Percentiles rank a stretch among this genome's conserved stretches.
These are phyloP conservation scores for Polyommatus iphigenia DNA, from an alignment of 2,888 invertebrate species.

Conservation along the genomic window DNA sequence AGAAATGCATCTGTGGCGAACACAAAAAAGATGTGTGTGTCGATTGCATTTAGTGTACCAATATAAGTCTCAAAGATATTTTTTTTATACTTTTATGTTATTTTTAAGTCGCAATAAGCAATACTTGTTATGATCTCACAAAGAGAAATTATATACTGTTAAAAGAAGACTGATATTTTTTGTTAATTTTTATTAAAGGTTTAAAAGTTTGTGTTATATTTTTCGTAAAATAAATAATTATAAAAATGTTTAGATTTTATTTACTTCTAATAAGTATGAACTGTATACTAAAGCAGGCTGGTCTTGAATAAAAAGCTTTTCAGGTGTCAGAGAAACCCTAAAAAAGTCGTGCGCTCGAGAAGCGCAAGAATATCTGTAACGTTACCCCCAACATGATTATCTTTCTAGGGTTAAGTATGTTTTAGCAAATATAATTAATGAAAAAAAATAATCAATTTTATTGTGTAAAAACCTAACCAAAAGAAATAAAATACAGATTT, in stretches of 20 bases:
- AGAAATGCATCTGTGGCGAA: constrained; percentile 25
- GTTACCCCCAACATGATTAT: too few species aligned
- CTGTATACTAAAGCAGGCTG: neutral
- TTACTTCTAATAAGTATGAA: constrained; percentile 1
- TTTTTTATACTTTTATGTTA: too few species aligned
- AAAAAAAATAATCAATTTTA: too few species aligned
- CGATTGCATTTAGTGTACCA: constrained; percentile 33
- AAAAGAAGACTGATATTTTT: neutral
- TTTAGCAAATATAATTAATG: too few species aligned
- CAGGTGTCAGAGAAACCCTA: constrained; percentile 1
- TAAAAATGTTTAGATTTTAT: neutral
- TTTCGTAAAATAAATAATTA: constrained; percentile 1
- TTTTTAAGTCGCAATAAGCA: neutral
- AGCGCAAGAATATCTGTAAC: neutral
- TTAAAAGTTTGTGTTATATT: neutral
- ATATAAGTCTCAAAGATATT: too few species aligned
- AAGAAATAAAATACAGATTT: too few species aligned
- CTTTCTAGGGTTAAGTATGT: too few species aligned
- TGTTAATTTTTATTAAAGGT: neutral
- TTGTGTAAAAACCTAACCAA: too few species aligned
- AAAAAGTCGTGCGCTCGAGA: neutral
- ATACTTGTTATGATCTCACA: neutral
- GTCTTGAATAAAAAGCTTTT: neutral
- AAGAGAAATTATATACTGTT: constrained; percentile 1
- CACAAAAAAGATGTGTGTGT: constrained; percentile 33